A percentile compares a stretch with the other conserved stretches of the same genome.
Conservation (phyloP, 2,888 invertebrate genomes). For the Dorcus parallelipipedus region DNA sequence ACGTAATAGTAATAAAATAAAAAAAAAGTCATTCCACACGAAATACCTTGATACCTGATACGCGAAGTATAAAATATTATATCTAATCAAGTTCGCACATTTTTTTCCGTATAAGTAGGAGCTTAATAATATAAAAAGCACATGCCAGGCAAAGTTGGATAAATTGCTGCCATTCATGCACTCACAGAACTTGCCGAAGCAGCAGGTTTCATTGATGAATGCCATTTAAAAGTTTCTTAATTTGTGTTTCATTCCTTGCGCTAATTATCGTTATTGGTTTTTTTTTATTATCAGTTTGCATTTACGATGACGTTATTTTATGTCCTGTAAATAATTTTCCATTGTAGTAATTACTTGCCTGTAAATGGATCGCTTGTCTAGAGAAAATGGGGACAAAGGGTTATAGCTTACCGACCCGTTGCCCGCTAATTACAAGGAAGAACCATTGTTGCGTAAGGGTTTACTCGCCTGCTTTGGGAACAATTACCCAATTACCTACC, state of each 20-base stretch:
- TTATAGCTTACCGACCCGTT: constrained; percentile 37
- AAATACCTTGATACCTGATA: too few species aligned
- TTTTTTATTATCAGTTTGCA: background rate
- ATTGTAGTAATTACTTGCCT: constrained; percentile 33
- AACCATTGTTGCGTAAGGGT: constrained; percentile 41
- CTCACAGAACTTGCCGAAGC: too few species aligned
- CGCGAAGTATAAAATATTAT: too few species aligned
- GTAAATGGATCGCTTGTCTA: constrained; percentile 29
- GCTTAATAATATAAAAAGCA: too few species aligned
- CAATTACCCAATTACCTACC: constrained; percentile 42
- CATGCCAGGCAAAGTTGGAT: too few species aligned
- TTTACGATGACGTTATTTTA: constrained; percentile 9
- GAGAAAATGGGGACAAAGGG: constrained; percentile 28
- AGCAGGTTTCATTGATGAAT: too few species aligned
- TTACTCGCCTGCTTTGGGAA: constrained; percentile 38
- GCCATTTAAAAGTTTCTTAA: too few species aligned
- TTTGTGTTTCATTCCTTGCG: constrained; percentile 3
- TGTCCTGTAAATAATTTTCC: constrained; percentile 16
- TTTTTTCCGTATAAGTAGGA: too few species aligned
- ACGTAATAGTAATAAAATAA: too few species aligned
- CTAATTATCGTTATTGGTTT: constrained; percentile 1
- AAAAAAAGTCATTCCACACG: too few species aligned
- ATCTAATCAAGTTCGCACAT: too few species aligned
- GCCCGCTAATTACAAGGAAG: constrained; percentile 42
- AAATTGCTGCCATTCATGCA: too few species aligned